Evolutionary conservation across 2,888 invertebrate genomes (phyloP).

Genomic region (Thymelicus lineola): DNA sequence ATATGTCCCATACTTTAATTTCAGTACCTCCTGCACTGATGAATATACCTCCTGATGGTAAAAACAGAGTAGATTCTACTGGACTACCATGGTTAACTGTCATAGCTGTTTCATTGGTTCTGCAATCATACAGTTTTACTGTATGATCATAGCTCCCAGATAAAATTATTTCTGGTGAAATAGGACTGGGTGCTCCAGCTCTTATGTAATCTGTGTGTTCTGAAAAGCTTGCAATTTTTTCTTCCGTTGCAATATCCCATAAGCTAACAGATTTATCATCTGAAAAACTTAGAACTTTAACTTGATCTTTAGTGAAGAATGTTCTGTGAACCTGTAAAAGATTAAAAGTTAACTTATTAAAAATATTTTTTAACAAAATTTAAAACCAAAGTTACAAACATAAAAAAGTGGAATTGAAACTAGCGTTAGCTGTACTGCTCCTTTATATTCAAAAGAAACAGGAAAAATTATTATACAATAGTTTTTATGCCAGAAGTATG

Average conservation of each 20-base stretch:
- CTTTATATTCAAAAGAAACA: too few relatives aligned
- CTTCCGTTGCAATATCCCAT: slow-evolving; percentile 97
- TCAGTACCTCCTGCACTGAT: slow-evolving; percentile 96
- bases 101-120: slow-evolving; percentile 88
- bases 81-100: slow-evolving; percentile 95
- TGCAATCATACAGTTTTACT: slow-evolving; percentile 94
- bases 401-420: too few relatives aligned
- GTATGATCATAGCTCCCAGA: slow-evolving; percentile 96
- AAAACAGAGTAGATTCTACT: slow-evolving; percentile 94
- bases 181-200: slow-evolving; percentile 92
- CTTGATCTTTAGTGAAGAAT: slow-evolving; percentile 91
- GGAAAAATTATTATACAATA: too few relatives aligned
- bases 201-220: slow-evolving; percentile 93
- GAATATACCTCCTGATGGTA: slow-evolving; percentile 96
- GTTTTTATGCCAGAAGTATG: too few relatives aligned
- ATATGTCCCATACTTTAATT: slow-evolving; percentile 96
- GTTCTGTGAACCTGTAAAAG: slow-evolving; percentile 89
- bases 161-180: slow-evolving; percentile 90
- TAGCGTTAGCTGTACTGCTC: too few relatives aligned
- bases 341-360: slow-evolving; percentile 4
- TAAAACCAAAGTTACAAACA: background rate
- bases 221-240: slow-evolving; percentile 86
- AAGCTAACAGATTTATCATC: slow-evolving; percentile 94
- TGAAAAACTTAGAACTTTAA: slow-evolving; percentile 93
- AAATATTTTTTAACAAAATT: background rate